A percentile compares a stretch with the other conserved stretches of the same genome.
These are phyloP conservation scores for Cirrhinus mrigala DNA, from an alignment of 2,797 vertebrate species.

Conservation along the genomic window DNA sequence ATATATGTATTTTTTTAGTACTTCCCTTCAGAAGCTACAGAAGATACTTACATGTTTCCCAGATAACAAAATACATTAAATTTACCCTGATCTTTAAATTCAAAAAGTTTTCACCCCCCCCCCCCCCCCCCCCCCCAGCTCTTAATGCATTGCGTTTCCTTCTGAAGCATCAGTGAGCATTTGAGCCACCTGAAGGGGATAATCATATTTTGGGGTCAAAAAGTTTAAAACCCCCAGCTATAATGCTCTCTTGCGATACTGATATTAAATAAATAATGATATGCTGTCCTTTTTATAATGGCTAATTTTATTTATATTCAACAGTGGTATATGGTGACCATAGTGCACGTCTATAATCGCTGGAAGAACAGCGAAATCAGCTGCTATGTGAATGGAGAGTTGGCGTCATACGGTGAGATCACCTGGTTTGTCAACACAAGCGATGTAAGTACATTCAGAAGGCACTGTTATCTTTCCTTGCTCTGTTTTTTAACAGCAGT, in stretches of 20 bases:
- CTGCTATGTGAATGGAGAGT: slow-evolving; percentile 95
- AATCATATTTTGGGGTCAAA: background rate
- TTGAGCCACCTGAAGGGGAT: background rate
- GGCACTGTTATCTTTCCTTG: slow-evolving; percentile 24
- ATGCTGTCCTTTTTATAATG: slow-evolving; percentile 23
- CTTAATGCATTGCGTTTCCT: too few relatives aligned
- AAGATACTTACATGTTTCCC: too few relatives aligned
- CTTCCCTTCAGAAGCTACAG: too few relatives aligned
- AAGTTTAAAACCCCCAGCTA: background rate
- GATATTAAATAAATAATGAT: slow-evolving; percentile 25
- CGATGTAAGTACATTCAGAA: slow-evolving; percentile 84
- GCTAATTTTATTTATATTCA: slow-evolving; percentile 25
- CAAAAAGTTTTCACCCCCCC: too few relatives aligned
- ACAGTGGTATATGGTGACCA: slow-evolving; percentile 99
- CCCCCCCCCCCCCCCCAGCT: too few relatives aligned
- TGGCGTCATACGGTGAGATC: slow-evolving; percentile 95
- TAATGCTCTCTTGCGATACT: background rate
- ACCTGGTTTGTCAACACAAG: slow-evolving; percentile 98
- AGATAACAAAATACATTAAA: too few relatives aligned
- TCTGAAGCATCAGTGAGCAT: too few relatives aligned
- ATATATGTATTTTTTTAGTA: too few relatives aligned
- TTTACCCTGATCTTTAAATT: too few relatives aligned
- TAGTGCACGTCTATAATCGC: slow-evolving; percentile 96
- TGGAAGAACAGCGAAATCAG: slow-evolving; percentile 99
- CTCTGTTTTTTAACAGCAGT: background rate